Evolutionary conservation across 2,113 vertebrate species (phyloP).

Genomic region (Stomatorhinus ivindoensis): DNA sequence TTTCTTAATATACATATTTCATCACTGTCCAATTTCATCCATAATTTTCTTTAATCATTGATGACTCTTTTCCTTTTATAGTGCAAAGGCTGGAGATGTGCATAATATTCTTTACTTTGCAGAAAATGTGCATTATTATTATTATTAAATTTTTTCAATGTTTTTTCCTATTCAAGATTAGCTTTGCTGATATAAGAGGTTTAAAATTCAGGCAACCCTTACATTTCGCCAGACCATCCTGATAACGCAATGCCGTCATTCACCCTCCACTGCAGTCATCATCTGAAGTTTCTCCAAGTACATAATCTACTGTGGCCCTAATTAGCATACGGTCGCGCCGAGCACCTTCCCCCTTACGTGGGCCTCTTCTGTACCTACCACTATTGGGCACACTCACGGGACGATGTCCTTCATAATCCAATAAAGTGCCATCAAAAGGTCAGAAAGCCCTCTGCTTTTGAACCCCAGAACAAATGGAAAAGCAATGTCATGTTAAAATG

Average conservation of each 20-base stretch:
- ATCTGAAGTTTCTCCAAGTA: not conserved
- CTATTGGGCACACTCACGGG: not conserved
- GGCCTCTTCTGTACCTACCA: not conserved
- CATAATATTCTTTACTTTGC: not conserved
- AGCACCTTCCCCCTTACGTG: not conserved
- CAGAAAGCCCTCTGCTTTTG: slow-evolving; percentile 38
- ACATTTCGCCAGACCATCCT: not conserved
- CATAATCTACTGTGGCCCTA: not conserved
- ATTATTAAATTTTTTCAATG: not conserved
- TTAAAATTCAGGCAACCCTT: not conserved
- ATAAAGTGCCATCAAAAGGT: slow-evolving; percentile 59
- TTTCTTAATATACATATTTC: not conserved
- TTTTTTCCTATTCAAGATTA: not conserved
- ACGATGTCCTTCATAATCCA: slow-evolving; percentile 52
- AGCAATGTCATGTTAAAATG: not conserved
- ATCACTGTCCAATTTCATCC: not conserved
- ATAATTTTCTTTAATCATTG: not conserved
- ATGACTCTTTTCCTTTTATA: not conserved
- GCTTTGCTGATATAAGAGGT: not conserved
- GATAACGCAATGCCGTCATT: not conserved
- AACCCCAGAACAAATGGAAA: slow-evolving; percentile 41
- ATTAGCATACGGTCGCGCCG: not conserved
- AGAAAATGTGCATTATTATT: not conserved
- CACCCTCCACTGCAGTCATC: not conserved
- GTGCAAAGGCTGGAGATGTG: not conserved